Conservation (phyloP, 2,888 invertebrate species). For the Pilophorus perplexus region DNA sequence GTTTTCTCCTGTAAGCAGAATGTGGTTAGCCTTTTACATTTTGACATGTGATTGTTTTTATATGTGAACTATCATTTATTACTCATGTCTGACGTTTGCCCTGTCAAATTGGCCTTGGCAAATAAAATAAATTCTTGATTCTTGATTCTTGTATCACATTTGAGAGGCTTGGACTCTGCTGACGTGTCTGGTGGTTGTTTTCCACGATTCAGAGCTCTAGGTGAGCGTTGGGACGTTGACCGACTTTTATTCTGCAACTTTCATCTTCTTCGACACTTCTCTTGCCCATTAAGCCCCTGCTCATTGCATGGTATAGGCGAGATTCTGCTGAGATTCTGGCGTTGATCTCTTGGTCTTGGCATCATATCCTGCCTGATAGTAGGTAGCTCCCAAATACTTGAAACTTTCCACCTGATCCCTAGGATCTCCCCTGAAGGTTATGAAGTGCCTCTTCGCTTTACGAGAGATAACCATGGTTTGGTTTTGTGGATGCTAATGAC, state of each 20-base stretch:
- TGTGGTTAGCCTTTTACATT: no score
- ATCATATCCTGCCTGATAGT: constrained; percentile 31
- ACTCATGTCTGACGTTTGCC: no score
- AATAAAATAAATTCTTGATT: no score
- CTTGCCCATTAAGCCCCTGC: constrained; percentile 10
- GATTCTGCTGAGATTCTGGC: not conserved
- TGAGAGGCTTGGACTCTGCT: no score
- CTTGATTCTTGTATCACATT: no score
- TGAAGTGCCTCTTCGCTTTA: not conserved
- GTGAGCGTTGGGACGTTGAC: no score
- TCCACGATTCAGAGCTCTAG: no score
- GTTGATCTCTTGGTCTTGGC: constrained; percentile 12
- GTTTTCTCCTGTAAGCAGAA: no score
- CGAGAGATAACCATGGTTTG: not conserved
- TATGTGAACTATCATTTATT: no score
- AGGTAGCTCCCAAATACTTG: not conserved
- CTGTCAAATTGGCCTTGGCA: no score
- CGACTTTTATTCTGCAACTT: not conserved
- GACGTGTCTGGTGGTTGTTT: no score
- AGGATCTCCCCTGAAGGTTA: not conserved
- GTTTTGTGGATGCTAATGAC: not conserved
- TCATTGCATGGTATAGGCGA: constrained; percentile 15
- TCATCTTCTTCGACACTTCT: constrained; percentile 11
- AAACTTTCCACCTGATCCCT: not conserved
- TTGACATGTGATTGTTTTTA: no score